Base-by-base conservation (phyloP, 2,113 vertebrate species). In the Hoplias malabaricus region DNA sequence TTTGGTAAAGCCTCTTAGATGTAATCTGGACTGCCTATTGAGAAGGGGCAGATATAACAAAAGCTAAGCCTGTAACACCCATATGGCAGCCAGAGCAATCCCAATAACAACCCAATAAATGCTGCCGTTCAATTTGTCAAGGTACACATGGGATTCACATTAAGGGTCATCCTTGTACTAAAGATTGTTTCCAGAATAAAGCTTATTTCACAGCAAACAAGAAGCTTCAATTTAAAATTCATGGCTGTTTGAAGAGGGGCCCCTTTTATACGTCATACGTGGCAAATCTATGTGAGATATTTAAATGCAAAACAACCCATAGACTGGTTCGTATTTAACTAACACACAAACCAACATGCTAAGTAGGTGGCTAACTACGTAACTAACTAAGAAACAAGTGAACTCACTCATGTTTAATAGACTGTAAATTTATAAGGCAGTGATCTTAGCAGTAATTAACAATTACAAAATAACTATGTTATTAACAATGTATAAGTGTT, bases 1-100 rank as follows among this genome's bases (percentile, higher is more conserved):
- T 85, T 71, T 81, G 85, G 85, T 78, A 91, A 92, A 92, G 87
- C 83, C 85, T 87, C 84, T 91, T 90, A 91, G 46, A 83, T 74
- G 69, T 90, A 90, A 92, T 90, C 89, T 88, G 81, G 36, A 36
- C 69, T 85, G 87, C 83, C 87, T 83, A 86, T 86, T 74, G 85
- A 80, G 86, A 87, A 71, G 31, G 84, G 87, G 83, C 85, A 86
- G 78, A 78, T 82, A 84, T 79, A 89, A 86, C 84, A 78, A 78
- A 80, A 80, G 79, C 66, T 88, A 86, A 90, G 83, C 80, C 83
- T 75, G 23, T 27, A 77, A 65, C 74, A 70, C 66, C 86, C 90
- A 89, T 88, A 90, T 88, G 87, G 85, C 88, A 82, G 82, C 83
- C 80, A 77, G 85, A 83, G 43, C 62, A 81, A 69, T 27, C 53